Percentiles rank a stretch among this genome's conserved stretches.
Evolutionary conservation across 1,140 invertebrate species (phyloP).

Genomic region (Bilobella aurantiaca): DNA sequence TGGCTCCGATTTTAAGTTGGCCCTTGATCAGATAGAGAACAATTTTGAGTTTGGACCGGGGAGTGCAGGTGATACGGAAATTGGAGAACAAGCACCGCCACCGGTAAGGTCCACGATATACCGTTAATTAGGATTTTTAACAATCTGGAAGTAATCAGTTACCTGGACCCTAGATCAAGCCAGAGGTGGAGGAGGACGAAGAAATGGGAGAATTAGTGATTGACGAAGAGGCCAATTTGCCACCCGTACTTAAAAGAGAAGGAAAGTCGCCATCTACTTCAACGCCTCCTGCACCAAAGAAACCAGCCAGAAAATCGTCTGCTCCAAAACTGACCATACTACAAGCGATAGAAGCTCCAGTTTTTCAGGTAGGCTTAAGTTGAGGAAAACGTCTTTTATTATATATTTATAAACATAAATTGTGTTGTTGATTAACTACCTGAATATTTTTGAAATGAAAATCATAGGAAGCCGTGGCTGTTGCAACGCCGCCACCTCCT

Average conservation of each 20-base stretch:
- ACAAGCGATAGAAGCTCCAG: background rate
- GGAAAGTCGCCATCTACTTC: background rate
- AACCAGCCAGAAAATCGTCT: background rate
- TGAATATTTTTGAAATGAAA: background rate
- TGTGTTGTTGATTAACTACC: too few relatives aligned
- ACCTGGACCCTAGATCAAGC: conserved; percentile 2
- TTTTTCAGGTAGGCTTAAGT: background rate
- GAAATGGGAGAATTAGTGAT: conserved; percentile 49
- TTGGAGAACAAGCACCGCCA: too few relatives aligned
- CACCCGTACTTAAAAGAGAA: conserved; percentile 13
- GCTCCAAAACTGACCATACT: too few relatives aligned
- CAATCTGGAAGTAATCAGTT: conserved; percentile 9
- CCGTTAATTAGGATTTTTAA: too few relatives aligned
- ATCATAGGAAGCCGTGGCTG: conserved; percentile 33
- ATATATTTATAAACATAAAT: too few relatives aligned
- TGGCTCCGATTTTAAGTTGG: conserved; percentile 54
- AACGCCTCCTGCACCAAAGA: background rate
- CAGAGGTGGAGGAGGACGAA: conserved; percentile 36
- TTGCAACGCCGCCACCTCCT: conserved; percentile 4
- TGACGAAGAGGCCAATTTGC: conserved; percentile 43
- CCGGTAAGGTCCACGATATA: too few relatives aligned
- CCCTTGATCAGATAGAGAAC: conserved; percentile 53
- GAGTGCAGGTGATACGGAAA: too few relatives aligned
- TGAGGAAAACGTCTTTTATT: too few relatives aligned
- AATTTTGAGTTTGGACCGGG: conserved; percentile 40